phyloP scores from a whole-genome alignment of 2,113 vertebrate species.

The Furnarius figulus region DNA sequence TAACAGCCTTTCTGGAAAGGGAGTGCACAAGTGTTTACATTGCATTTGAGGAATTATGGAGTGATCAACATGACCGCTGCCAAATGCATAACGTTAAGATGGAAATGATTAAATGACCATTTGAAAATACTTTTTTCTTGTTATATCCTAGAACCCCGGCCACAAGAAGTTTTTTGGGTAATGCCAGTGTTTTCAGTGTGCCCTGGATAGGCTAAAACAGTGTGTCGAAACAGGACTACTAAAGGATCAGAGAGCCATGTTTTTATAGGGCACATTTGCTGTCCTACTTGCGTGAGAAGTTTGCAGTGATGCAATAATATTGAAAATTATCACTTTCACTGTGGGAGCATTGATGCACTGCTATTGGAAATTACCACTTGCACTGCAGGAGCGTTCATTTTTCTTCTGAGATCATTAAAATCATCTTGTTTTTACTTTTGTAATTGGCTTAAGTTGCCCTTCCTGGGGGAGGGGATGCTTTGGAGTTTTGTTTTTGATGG shows the following conservation, averaged over 20 bases:
- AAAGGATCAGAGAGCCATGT: neutral
- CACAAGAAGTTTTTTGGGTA: neutral
- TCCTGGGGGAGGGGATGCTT: neutral
- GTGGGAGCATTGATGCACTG: neutral
- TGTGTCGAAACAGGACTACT: neutral
- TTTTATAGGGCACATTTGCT: neutral
- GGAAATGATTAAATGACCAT: neutral
- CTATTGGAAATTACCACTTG: neutral
- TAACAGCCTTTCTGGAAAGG: neutral
- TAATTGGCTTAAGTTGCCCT: neutral
- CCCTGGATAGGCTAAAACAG: neutral
- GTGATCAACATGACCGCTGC: neutral
- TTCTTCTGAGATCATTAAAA: neutral
- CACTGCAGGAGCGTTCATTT: neutral
- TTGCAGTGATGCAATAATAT: neutral
- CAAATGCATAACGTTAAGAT: neutral
- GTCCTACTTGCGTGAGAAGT: neutral
- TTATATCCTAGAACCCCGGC: neutral
- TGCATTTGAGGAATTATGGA: neutral
- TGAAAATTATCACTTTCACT: neutral
- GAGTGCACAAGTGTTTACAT: neutral
- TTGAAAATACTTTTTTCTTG: neutral
- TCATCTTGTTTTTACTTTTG: constrained; percentile 4
- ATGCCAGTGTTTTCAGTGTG: neutral
- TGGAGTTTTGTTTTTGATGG: neutral